Base-by-base conservation (phyloP, 92 coral and sea anemone species). In the Phenganax stokvisi region DNA sequence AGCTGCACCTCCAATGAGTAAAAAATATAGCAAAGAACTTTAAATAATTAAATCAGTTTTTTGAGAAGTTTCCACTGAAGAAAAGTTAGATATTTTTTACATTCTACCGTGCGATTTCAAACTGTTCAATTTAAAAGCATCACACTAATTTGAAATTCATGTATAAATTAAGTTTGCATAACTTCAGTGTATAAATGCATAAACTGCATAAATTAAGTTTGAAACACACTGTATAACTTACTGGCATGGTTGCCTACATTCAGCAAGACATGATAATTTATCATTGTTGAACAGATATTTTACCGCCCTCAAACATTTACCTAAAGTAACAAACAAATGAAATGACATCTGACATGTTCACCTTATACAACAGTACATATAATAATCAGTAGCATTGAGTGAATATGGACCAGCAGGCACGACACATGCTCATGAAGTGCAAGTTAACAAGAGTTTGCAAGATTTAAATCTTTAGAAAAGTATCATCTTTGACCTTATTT, bases 231-330 rank as follows among this genome's bases (percentile, higher is more conserved):
- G 9, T 3, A n/a, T 10, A 28, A 80, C 90, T 87, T 85, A 87
- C 90, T 55, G 54, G 83, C 90, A 87, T 52, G 88, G 88, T 63
- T 81, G 90, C 6, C 88, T 84, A 65, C 90, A 87, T 12, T 85
- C 83, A 52, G 74, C 30, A 37, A 76, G 63, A 73, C 90, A 87
- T 20, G 81, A 81, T 55, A 85, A 58, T 57, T 80, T 55, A 51
- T 75, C 80, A 65, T 75, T 75, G 51, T 55, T 75, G 53, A 75
- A 75, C 1, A 55, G 80, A 61, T 55, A 55, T 57, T 75, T 55
- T 3, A 75, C 86, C 9, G 30, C 6, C 60, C 56, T 37, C 54
- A 66, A 60, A 59, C 72, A 87, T 53, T 54, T 85, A 57, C 56
- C 83, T 31, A 71, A 51, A 28, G 30, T 30, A 15, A 80, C 64